phyloP scores from a whole-genome alignment of 2,113 vertebrate genomes.

The Melanerpes formicivorus region DNA sequence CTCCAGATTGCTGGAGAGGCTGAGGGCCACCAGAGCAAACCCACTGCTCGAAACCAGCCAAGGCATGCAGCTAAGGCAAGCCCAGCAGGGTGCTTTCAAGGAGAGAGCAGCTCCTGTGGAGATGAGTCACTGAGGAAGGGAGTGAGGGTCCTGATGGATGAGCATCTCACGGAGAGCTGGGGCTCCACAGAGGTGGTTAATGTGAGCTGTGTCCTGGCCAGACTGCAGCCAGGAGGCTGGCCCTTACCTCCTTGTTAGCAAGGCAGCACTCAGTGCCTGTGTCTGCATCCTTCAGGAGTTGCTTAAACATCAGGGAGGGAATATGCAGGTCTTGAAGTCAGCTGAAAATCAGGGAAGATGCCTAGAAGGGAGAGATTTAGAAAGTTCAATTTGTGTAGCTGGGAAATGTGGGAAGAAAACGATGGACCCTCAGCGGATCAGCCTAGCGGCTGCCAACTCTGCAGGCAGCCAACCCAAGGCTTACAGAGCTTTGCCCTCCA shows the following conservation, averaged over 20 bases:
- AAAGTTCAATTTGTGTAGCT: background rate
- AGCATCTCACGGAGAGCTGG: fast-evolving
- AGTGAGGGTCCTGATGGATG: background rate
- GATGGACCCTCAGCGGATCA: background rate
- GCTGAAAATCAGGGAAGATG: background rate
- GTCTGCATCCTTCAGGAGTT: constrained; percentile 37
- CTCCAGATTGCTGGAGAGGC: background rate
- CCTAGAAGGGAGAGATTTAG: constrained; percentile 11
- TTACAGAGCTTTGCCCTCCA: background rate
- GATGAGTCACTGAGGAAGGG: background rate
- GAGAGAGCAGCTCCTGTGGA: background rate
- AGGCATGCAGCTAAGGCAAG: background rate
- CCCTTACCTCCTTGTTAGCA: constrained; percentile 38
- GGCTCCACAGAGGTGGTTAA: fast-evolving
- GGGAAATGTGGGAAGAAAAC: background rate
- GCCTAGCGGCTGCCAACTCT: too few species aligned
- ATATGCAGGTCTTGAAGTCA: background rate
- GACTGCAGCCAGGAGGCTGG: background rate
- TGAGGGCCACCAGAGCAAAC: background rate
- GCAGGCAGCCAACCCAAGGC: background rate
- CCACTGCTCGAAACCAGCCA: fast-evolving
- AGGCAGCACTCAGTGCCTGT: background rate
- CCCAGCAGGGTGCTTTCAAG: background rate
- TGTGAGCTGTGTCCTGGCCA: background rate
- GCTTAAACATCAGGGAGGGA: background rate